These are phyloP conservation scores for Tricholaema leucomelas DNA, from an alignment of 2,113 vertebrate genomes.

Conservation along the genomic window DNA sequence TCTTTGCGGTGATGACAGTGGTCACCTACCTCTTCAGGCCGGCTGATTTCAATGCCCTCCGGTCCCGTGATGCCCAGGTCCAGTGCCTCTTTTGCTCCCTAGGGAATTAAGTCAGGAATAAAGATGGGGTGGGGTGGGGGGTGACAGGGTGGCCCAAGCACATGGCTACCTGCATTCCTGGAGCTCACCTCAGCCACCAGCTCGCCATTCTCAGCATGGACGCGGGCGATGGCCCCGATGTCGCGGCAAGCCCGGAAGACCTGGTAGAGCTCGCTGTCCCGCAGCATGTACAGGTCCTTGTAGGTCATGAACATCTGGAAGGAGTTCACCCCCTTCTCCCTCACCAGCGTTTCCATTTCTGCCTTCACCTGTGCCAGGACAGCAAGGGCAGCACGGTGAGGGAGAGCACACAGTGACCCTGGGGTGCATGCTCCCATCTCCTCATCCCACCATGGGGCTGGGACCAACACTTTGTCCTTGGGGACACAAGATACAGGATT, in stretches of 20 bases:
- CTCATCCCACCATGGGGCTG: rapidly evolving
- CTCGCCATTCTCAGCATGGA: slow-evolving; percentile 96
- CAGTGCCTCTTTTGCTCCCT: slow-evolving; percentile 93
- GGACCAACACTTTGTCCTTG: background rate
- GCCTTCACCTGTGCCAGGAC: slow-evolving; percentile 77
- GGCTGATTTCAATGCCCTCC: slow-evolving; percentile 95
- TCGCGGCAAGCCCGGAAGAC: slow-evolving; percentile 90
- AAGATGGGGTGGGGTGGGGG: too few species aligned
- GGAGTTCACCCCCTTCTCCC: slow-evolving; percentile 94
- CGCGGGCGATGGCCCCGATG: slow-evolving; percentile 89
- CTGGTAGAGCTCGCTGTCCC: slow-evolving; percentile 95
- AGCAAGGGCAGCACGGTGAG: rapidly evolving
- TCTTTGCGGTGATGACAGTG: rapidly evolving
- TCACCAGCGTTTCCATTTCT: slow-evolving; percentile 94
- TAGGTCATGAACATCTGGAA: slow-evolving; percentile 99
- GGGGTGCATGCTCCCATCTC: too few species aligned
- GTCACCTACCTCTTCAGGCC: slow-evolving; percentile 89
- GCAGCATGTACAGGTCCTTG: slow-evolving; percentile 95
- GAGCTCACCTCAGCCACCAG: slow-evolving; percentile 91
- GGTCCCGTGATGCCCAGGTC: slow-evolving; percentile 95
- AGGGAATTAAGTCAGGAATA: background rate
- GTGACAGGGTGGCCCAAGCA: background rate
- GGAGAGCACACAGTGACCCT: rapidly evolving
- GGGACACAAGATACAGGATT: rapidly evolving
- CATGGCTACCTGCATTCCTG: rapidly evolving